A percentile compares a stretch with the other conserved stretches of the same genome.
Conservation (phyloP, 2,888 invertebrate genomes). For the Meta bourneti region DNA sequence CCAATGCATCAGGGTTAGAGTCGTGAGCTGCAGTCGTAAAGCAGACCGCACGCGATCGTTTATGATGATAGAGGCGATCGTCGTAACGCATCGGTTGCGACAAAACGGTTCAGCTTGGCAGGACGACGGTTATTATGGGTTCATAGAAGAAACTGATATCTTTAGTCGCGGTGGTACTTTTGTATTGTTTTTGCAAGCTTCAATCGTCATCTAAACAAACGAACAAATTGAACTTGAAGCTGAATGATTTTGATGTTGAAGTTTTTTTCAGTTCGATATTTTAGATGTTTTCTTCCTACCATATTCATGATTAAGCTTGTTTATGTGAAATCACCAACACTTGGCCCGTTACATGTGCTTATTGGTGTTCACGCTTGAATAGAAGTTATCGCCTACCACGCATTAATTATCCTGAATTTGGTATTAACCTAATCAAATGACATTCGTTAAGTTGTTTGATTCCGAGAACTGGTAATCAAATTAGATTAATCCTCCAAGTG, state of each 20-base stretch:
- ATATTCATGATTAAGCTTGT: not conserved
- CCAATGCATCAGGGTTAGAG: slow-evolving; percentile 29
- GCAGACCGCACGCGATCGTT: slow-evolving; percentile 50
- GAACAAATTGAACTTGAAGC: no score
- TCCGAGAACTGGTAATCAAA: no score
- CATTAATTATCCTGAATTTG: no score
- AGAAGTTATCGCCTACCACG: no score
- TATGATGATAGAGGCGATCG: slow-evolving; percentile 31
- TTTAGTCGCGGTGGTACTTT: not conserved
- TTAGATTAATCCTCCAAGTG: no score
- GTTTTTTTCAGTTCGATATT: not conserved
- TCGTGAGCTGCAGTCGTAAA: slow-evolving; percentile 57
- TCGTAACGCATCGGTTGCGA: slow-evolving; percentile 49
- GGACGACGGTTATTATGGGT: not conserved
- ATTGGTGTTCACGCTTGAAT: no score
- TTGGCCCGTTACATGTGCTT: no score
- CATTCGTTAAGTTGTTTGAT: no score
- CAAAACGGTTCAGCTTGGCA: slow-evolving; percentile 7
- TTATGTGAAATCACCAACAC: not conserved
- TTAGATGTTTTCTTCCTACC: not conserved
- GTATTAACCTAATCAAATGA: no score
- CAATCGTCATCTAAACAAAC: not conserved
- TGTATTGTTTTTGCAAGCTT: not conserved
- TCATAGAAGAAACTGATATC: not conserved
- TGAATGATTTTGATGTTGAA: no score